Evolutionary conservation across 2,113 vertebrate genomes (phyloP).

Genomic region (Burhinus oedicnemus): DNA sequence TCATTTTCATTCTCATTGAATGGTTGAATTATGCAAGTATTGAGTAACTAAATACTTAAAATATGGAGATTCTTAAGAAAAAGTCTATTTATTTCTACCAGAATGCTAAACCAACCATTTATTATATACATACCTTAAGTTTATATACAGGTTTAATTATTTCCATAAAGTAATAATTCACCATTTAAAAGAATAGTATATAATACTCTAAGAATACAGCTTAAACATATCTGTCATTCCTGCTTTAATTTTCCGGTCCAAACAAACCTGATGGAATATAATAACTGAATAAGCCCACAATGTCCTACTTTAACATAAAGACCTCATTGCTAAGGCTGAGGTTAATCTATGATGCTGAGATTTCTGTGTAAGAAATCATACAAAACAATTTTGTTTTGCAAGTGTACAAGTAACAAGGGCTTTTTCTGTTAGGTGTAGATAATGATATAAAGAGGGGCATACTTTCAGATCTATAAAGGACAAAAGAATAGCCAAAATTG

Average conservation of each 20-base stretch:
- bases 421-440: neutral
- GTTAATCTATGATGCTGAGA: slow-evolving; percentile 48
- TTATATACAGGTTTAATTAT: neutral
- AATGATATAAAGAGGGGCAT: neutral
- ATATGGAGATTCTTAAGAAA: neutral
- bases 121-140: neutral
- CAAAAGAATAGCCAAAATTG: neutral
- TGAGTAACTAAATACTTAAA: neutral
- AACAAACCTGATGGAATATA: slow-evolving; percentile 40
- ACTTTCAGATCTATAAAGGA: neutral
- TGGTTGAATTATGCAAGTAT: neutral
- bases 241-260: slow-evolving; percentile 29
- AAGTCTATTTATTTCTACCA: neutral
- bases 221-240: neutral
- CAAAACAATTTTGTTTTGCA: slow-evolving; percentile 2
- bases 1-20: neutral
- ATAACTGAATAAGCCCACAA: slow-evolving; percentile 50
- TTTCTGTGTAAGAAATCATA: slow-evolving; percentile 13
- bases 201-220: neutral
- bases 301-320: slow-evolving; percentile 63
- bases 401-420: neutral
- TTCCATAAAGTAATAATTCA: neutral
- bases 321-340: slow-evolving; percentile 38
- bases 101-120: neutral
- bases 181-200: neutral